These are phyloP conservation scores for Acrossocheilus wenchowensis DNA, from an alignment of 2,797 vertebrate species.

Conservation along the genomic window DNA sequence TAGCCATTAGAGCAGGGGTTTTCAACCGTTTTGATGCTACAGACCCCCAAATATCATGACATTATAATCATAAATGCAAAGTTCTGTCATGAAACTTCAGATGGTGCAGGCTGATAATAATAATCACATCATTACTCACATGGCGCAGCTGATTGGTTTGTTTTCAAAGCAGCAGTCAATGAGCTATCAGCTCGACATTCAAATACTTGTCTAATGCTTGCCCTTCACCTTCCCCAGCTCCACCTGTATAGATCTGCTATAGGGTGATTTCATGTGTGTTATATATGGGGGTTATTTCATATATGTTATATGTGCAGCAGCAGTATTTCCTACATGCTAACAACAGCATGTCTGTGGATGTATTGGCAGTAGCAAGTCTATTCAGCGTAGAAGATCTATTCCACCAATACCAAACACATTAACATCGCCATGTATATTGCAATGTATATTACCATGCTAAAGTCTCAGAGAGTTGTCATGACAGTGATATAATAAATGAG, in stretches of 20 bases:
- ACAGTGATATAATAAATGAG: too few species aligned
- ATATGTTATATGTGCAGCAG: too few species aligned
- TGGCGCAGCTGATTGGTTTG: background rate
- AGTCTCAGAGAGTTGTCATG: too few species aligned
- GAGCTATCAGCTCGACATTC: background rate
- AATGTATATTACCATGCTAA: too few species aligned
- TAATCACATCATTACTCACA: background rate
- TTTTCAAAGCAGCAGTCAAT: background rate
- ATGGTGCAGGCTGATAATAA: background rate
- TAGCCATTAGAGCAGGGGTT: background rate
- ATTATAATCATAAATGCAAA: background rate
- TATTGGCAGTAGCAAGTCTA: background rate
- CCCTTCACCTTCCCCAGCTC: background rate
- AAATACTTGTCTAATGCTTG: background rate
- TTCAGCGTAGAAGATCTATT: background rate
- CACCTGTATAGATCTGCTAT: background rate
- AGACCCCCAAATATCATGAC: background rate
- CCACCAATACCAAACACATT: background rate
- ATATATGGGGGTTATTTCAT: background rate
- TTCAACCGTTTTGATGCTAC: background rate
- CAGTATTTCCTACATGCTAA: background rate
- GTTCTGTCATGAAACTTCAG: background rate
- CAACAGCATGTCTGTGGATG: background rate
- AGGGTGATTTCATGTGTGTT: background rate
- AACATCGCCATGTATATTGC: background rate